Conservation (phyloP, 2,113 vertebrate genomes). For the Sclerurus mexicanus region DNA sequence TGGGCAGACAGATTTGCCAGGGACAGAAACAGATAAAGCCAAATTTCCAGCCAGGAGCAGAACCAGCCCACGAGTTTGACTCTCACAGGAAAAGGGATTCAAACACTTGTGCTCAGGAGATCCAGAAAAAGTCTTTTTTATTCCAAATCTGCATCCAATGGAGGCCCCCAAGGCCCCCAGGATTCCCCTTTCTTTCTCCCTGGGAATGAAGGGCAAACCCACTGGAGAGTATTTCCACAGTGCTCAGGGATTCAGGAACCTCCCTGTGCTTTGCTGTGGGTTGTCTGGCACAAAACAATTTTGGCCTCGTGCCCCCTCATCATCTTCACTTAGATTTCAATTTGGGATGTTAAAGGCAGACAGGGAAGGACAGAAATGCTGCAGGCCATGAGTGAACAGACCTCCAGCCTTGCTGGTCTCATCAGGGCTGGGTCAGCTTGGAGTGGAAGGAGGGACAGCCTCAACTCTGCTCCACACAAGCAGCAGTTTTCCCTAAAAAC, state of each 20-base stretch:
- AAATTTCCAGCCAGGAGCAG: background rate
- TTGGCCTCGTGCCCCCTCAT: background rate
- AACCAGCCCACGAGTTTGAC: background rate
- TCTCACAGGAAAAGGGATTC: background rate
- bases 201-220: background rate
- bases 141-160: background rate
- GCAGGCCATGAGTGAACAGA: background rate
- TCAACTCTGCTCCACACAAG: background rate
- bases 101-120: background rate
- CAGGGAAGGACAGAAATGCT: background rate
- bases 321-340: background rate
- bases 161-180: background rate
- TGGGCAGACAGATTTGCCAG: background rate
- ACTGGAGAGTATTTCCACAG: no score
- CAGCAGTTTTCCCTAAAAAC: background rate
- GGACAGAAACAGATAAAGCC: background rate
- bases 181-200: background rate
- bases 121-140: background rate
- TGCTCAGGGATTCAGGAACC: background rate
- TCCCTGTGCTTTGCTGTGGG: background rate
- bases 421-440: background rate
- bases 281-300: background rate
- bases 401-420: accelerated
- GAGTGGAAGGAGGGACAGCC: background rate
- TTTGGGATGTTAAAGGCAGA: background rate